phyloP scores from a whole-genome alignment of 2,113 vertebrate species.

The Alces alces region DNA sequence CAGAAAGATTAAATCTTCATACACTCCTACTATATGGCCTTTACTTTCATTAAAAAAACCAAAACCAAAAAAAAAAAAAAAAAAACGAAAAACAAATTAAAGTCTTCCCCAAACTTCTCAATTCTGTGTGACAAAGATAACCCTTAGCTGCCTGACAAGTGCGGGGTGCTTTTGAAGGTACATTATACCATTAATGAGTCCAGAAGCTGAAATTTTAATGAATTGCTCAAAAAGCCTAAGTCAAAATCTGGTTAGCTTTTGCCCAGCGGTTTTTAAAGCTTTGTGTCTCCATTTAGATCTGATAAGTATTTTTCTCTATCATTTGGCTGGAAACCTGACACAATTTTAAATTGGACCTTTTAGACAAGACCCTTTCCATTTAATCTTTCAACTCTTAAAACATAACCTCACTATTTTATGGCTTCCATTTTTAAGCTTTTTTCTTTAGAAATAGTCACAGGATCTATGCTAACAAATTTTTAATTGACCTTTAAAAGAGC shows the following conservation, averaged over 20 bases:
- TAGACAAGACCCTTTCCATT: background rate
- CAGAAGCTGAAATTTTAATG: background rate
- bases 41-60: background rate
- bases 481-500: background rate
- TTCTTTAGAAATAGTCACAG: background rate
- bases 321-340: background rate
- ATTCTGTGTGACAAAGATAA: background rate
- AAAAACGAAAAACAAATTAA: background rate
- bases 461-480: background rate
- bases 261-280: background rate
- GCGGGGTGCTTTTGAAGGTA: background rate
- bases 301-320: slow-evolving; percentile 22
- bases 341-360: slow-evolving; percentile 10
- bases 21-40: background rate
- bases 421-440: background rate
- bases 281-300: background rate
- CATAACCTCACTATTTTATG: background rate
- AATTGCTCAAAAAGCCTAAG: background rate
- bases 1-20: background rate
- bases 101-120: background rate
- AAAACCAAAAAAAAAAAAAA: background rate
- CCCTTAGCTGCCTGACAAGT: background rate
- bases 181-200: slow-evolving; percentile 7
- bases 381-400: slow-evolving; percentile 30
- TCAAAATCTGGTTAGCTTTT: background rate